Percentiles rank a stretch among this genome's conserved stretches.
These are phyloP conservation scores for Tetragonisca angustula DNA, from an alignment of 2,888 invertebrate genomes.

Conservation along the genomic window DNA sequence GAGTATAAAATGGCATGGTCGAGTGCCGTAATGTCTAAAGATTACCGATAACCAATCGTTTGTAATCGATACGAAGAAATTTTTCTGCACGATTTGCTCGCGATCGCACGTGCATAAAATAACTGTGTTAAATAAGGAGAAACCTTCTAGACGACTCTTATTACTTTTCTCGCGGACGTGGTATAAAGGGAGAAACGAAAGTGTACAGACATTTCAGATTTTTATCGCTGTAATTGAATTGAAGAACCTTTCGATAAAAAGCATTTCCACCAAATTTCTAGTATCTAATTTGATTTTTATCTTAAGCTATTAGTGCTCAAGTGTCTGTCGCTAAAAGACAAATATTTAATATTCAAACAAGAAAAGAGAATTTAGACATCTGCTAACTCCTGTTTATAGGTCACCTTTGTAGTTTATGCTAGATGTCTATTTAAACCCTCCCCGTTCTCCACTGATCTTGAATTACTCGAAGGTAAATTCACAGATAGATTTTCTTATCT, in stretches of 20 bases:
- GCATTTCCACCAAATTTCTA: neutral
- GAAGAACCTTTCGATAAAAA: neutral
- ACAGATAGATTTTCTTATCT: neutral
- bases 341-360: neutral
- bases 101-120: neutral
- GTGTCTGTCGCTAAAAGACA: neutral
- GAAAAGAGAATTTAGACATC: neutral
- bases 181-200: neutral
- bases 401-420: neutral
- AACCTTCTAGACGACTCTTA: neutral
- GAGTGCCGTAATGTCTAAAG: slow-evolving; percentile 10
- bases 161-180: neutral
- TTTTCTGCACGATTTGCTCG: neutral
- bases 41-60: neutral
- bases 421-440: neutral
- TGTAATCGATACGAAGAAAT: neutral
- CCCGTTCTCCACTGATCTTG: neutral
- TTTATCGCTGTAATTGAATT: neutral
- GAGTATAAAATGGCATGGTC: slow-evolving; percentile 8
- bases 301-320: neutral
- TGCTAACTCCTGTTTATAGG: neutral
- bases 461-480: neutral
- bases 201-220: no score
- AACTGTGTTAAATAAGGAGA: neutral
- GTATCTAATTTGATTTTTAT: neutral